Evolutionary conservation across 1,140 invertebrate species (phyloP), one percentile per base, ranked within the genome.

Genomic region (Drosophila saltans): DNA sequence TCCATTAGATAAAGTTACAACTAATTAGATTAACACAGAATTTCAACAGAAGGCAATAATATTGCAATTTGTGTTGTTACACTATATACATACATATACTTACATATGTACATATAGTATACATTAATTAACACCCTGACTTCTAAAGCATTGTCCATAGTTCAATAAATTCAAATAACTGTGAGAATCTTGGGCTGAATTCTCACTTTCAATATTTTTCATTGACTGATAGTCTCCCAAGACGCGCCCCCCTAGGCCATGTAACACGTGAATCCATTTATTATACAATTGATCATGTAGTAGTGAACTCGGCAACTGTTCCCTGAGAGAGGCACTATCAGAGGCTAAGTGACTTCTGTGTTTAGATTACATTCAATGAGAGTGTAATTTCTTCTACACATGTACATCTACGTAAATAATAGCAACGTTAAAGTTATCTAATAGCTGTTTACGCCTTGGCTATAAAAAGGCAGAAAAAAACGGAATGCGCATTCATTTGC

Each of bases 391-490:
- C 9, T 16, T 2, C 7, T 8, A 48, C 16, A 48, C 16, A 48
- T 48, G 16, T 16, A 16, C 21, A 48, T 21, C 45, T 48, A 48
- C 43, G 45, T 48, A 24, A 21, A 48, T 48, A 21, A 48, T 26
- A 8, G n/a, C 21, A 52, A 52, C 8, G 16, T 24, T 24, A 64
- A 60, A 56, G 36, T 75, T 76, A 76, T 70, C 60, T 69, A 69
- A 64, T 36, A 43, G 8, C 10, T 24, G 11, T 21, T 16, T 45
- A 9, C 24, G 8, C 28, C 61, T 55, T 39, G 9, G 6, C 56
- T 85, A 88, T 88, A 88, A 83, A 88, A 76, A 30, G 45, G 24
- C 43, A 9, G 36, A 26, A 56, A 41, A 26, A n/a, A 11, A 39
- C 67, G 33, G 56, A 86, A 24, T 59, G 10, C 45, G 60, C 2